A percentile compares a stretch with the other conserved stretches of the same genome.
These are phyloP conservation scores for Caenorhabditis panamensis DNA, from an alignment of 2,888 invertebrate genomes.

Conservation along the genomic window DNA sequence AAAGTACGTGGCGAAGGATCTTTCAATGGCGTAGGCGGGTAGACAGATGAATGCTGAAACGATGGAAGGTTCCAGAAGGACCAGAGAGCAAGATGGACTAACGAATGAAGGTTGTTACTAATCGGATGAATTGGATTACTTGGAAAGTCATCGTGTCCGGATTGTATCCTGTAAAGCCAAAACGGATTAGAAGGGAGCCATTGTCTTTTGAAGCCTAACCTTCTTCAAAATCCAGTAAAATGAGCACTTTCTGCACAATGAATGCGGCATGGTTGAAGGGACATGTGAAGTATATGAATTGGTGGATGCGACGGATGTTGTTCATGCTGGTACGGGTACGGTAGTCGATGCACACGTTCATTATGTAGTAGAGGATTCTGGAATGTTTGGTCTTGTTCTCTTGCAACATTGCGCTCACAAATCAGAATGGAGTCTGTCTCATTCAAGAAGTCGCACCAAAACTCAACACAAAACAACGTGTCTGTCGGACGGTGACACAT, in stretches of 20 bases:
- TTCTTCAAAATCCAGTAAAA: slow-evolving; percentile 29
- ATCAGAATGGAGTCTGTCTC: neutral
- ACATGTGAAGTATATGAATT: slow-evolving; percentile 37
- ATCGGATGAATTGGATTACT: slow-evolving; percentile 26
- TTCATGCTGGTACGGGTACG: slow-evolving; percentile 35
- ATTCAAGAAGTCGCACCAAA: neutral
- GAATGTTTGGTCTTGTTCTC: neutral
- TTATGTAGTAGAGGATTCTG: slow-evolving; percentile 40
- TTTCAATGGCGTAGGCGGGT: slow-evolving; percentile 39
- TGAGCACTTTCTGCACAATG: slow-evolving; percentile 41
- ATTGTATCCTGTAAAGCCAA: slow-evolving; percentile 21
- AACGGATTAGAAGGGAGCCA: neutral
- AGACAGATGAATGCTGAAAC: slow-evolving; percentile 40
- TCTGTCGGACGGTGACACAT: neutral
- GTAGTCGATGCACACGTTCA: slow-evolving; percentile 46
- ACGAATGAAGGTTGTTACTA: slow-evolving; percentile 23
- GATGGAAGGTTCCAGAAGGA: neutral
- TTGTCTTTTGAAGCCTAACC: slow-evolving; percentile 8
- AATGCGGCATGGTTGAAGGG: slow-evolving; percentile 35
- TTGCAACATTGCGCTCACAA: too few relatives aligned
- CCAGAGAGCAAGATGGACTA: neutral
- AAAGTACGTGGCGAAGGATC: slow-evolving; percentile 37
- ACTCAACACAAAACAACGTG: neutral
- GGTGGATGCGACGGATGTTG: slow-evolving; percentile 47
- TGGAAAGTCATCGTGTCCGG: slow-evolving; percentile 18